phyloP scores from a whole-genome alignment of 2,888 invertebrate genomes.

The Plutella xylostella region DNA sequence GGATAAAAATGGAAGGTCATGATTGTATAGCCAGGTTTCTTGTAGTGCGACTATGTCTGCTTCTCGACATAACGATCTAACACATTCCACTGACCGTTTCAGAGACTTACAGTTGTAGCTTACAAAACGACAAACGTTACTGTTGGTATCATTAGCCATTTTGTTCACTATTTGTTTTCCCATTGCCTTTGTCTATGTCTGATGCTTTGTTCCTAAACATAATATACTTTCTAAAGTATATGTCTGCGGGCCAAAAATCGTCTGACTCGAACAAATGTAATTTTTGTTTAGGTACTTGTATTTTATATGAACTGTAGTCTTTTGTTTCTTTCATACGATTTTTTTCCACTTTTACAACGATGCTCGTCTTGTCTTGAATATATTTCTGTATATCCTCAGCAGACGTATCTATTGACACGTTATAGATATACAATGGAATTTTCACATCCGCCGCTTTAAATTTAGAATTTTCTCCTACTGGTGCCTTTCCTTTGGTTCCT shows the following conservation, averaged over 20 bases:
- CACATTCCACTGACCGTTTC: neutral
- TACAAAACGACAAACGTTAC: too few species aligned
- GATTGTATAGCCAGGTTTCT: neutral
- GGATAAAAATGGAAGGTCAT: neutral
- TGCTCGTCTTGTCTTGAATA: neutral
- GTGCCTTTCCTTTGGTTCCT: neutral
- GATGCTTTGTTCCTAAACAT: neutral
- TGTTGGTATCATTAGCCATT: too few species aligned
- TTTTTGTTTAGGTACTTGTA: slow-evolving; percentile 13
- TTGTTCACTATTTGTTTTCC: too few species aligned
- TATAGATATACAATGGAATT: slow-evolving; percentile 15
- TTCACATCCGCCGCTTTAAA: slow-evolving; percentile 13
- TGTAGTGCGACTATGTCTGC: neutral
- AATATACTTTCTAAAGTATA: slow-evolving; percentile 9
- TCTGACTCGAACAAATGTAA: slow-evolving; percentile 11
- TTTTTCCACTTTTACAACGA: neutral
- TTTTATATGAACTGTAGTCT: slow-evolving; percentile 9
- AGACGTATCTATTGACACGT: slow-evolving; percentile 12
- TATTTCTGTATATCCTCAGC: slow-evolving; percentile 11
- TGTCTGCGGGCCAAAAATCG: slow-evolving; percentile 15
- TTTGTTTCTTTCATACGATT: neutral
- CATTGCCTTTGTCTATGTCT: too few species aligned
- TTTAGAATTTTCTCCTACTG: neutral
- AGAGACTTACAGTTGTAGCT: neutral
- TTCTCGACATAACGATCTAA: neutral